A percentile compares a stretch with the other conserved stretches of the same genome.
Conservation (phyloP, 2,113 vertebrate species). For the Sebastes schlegelii region DNA sequence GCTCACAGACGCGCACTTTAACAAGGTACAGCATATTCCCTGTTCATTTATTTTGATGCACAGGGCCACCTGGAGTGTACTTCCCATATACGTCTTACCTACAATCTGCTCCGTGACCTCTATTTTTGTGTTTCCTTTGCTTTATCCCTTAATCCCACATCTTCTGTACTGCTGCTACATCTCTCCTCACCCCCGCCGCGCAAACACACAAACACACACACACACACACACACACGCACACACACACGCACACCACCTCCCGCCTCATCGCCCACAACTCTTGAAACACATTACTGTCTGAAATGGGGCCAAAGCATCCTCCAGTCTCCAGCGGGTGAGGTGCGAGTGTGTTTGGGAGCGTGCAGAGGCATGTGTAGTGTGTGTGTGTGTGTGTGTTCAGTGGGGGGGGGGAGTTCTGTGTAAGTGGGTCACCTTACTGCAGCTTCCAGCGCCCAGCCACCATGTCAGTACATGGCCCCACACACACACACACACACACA, state of each 20-base stretch:
- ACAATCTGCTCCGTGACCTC: conserved; percentile 6
- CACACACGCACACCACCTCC: conserved; percentile 15
- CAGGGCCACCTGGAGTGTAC: neutral
- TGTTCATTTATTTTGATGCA: conserved; percentile 17
- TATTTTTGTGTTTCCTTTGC: neutral
- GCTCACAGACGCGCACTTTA: conserved; percentile 13
- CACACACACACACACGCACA: conserved; percentile 17
- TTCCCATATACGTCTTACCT: neutral
- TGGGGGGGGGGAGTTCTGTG: conserved; percentile 51
- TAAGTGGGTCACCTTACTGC: conserved; percentile 85
- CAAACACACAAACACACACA: neutral
- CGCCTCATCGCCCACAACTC: conserved; percentile 35
- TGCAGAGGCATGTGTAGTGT: conserved; percentile 45
- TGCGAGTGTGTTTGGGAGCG: conserved; percentile 53
- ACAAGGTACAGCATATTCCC: neutral
- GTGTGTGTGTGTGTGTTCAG: conserved; percentile 46
- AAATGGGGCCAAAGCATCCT: conserved; percentile 81
- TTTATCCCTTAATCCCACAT: neutral
- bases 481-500: conserved; percentile 35
- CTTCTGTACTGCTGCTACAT: conserved; percentile 13
- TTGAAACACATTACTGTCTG: conserved; percentile 71
- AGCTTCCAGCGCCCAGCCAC: conserved; percentile 70
- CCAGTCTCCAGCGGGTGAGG: conserved; percentile 63
- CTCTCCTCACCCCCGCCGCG: conserved; percentile 2
- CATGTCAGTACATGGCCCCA: conserved; percentile 65